These are phyloP conservation scores for Nothobranchius furzeri DNA, from an alignment of 2,113 vertebrate species.

Conservation along the genomic window DNA sequence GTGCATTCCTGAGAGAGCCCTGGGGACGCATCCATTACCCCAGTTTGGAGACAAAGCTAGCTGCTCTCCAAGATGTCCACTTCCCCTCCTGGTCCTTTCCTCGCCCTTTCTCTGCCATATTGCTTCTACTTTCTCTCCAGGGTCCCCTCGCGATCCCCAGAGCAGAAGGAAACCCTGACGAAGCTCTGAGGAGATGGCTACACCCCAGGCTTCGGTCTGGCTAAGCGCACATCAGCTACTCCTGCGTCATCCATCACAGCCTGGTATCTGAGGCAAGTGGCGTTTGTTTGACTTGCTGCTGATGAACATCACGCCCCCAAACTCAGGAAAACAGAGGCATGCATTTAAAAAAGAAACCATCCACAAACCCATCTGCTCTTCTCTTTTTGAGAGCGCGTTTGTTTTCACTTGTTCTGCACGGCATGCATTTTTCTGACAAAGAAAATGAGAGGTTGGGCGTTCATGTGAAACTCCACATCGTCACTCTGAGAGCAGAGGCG, in stretches of 20 bases:
- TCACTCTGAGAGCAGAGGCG: constrained; percentile 26
- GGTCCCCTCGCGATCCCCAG: constrained; percentile 12
- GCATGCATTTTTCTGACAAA: constrained; percentile 7
- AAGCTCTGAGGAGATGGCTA: constrained; percentile 9
- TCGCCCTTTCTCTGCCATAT: constrained; percentile 12
- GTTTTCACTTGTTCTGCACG: constrained; percentile 33
- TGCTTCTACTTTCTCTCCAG: constrained; percentile 22
- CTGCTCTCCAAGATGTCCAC: constrained; percentile 39
- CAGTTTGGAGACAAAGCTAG: constrained; percentile 16
- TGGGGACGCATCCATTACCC: constrained; percentile 60
- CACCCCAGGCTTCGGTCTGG: constrained; percentile 7
- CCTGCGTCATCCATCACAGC: constrained; percentile 34
- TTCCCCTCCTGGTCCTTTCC: not conserved
- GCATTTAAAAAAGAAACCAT: no score
- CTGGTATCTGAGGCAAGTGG: constrained; percentile 37
- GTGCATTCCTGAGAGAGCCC: constrained; percentile 56
- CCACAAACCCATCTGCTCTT: constrained; percentile 11
- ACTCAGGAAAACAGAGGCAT: not conserved
- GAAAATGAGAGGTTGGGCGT: constrained; percentile 42
- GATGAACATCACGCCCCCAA: constrained; percentile 22
- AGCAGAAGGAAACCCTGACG: constrained; percentile 4
- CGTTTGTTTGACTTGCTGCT: constrained; percentile 3
- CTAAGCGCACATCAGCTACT: constrained; percentile 13
- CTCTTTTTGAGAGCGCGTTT: constrained; percentile 21
- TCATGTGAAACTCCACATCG: constrained; percentile 25